phyloP scores from a whole-genome alignment of 1,140 invertebrate genomes.

The Asbolus verrucosus region DNA sequence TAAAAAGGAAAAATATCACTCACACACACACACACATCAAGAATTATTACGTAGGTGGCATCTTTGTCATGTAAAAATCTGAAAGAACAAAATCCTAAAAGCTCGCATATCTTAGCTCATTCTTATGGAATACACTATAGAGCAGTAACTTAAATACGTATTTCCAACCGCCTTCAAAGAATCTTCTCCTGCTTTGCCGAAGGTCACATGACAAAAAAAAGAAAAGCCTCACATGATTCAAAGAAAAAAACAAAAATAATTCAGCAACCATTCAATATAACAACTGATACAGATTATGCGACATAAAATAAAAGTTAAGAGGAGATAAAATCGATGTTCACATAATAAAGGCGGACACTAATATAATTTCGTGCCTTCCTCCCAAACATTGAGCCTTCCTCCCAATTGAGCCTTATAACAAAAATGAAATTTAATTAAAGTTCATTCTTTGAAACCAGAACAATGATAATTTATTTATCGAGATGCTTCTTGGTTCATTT shows the following conservation, averaged over 20 bases:
- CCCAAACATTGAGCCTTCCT: conserved; percentile 1
- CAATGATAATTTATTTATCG: too few species aligned
- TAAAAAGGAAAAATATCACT: too few species aligned
- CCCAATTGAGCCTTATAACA: conserved; percentile 29
- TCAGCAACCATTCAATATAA: too few species aligned
- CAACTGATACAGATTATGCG: too few species aligned
- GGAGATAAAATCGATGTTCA: conserved; percentile 29
- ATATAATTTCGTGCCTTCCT: conserved; percentile 16
- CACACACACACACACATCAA: conserved; percentile 30
- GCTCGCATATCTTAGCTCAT: conserved; percentile 8
- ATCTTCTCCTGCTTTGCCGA: conserved; percentile 4
- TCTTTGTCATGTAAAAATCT: conserved; percentile 34
- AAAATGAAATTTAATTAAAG: conserved; percentile 28
- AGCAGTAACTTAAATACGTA: not conserved
- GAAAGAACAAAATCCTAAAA: conserved; percentile 30
- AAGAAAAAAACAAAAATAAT: conserved; percentile 4
- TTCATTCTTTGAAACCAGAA: too few species aligned
- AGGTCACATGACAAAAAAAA: not conserved
- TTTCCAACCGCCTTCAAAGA: not conserved
- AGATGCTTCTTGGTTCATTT: too few species aligned
- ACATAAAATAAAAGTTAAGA: too few species aligned
- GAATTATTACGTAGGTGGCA: conserved; percentile 31
- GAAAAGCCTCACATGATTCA: not conserved
- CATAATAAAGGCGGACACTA: conserved; percentile 33
- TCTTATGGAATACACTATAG: conserved; percentile 30